A percentile compares a stretch with the other conserved stretches of the same genome.
phyloP scores from a whole-genome alignment of 2,797 vertebrate genomes.

The Nyctibius grandis region DNA sequence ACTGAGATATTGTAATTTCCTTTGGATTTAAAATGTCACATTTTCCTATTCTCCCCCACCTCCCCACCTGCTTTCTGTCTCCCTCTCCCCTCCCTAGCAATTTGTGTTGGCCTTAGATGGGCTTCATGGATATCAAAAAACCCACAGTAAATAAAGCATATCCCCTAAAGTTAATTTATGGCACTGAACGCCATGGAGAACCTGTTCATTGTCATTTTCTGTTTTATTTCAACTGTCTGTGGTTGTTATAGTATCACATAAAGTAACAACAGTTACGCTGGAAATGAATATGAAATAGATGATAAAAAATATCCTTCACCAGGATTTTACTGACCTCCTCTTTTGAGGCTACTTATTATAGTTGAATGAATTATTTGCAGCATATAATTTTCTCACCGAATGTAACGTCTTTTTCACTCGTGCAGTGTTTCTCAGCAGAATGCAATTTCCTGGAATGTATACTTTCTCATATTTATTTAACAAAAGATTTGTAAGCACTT shows the following conservation, averaged over 20 bases:
- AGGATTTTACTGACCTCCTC: constrained; percentile 55
- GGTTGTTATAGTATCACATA: constrained; percentile 38
- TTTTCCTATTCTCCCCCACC: not conserved
- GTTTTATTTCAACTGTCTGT: constrained; percentile 43
- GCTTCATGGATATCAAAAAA: constrained; percentile 26
- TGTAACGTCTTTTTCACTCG: constrained; percentile 16
- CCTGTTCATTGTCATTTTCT: constrained; percentile 54
- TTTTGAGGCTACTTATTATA: constrained; percentile 57
- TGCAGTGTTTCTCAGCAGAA: not conserved
- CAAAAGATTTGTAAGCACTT: constrained; percentile 45
- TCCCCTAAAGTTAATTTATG: constrained; percentile 41
- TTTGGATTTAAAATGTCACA: not conserved
- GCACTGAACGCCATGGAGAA: not conserved
- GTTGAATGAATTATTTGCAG: constrained; percentile 58
- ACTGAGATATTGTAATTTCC: not conserved
- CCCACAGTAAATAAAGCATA: constrained; percentile 2
- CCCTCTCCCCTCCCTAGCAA: not conserved
- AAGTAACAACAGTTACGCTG: constrained; percentile 55
- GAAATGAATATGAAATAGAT: constrained; percentile 54
- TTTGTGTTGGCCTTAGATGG: constrained; percentile 10
- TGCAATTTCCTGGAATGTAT: constrained; percentile 13
- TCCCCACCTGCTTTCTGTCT: not conserved
- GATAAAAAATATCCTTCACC: constrained; percentile 50
- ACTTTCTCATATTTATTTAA: constrained; percentile 45
- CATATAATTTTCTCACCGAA: constrained; percentile 32